A percentile compares a stretch with the other conserved stretches of the same genome.
Conservation (phyloP, 2,113 vertebrate genomes). For the Rhineura floridana region DNA sequence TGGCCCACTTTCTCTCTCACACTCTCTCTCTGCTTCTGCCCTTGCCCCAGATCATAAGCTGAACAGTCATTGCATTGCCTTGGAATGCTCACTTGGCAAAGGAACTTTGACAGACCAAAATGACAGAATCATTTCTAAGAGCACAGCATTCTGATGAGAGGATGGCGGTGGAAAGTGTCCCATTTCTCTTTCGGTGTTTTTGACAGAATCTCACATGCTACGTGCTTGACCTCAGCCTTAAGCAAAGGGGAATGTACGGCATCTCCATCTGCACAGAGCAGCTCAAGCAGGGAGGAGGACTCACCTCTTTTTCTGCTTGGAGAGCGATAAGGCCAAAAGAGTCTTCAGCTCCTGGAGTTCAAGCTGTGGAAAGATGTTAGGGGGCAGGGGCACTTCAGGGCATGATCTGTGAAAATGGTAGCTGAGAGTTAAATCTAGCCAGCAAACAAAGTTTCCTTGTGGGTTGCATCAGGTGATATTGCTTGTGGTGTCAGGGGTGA, state of each 20-base stretch:
- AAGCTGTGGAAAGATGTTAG: slow-evolving; percentile 48
- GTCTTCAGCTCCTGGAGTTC: slow-evolving; percentile 40
- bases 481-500: not conserved
- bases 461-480: not conserved
- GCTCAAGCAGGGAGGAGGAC: slow-evolving; percentile 35
- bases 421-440: slow-evolving; percentile 23
- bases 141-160: not conserved
- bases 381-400: not conserved
- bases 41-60: not conserved
- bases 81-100: slow-evolving; percentile 5
- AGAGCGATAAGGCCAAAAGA: slow-evolving; percentile 62
- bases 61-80: rapidly evolving
- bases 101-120: slow-evolving; percentile 22
- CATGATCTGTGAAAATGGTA: not conserved
- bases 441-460: not conserved
- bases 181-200: slow-evolving; percentile 58
- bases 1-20: no score
- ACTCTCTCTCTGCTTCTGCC: not conserved
- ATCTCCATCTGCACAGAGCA: slow-evolving; percentile 19
- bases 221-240: not conserved
- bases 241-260: slow-evolving; percentile 24
- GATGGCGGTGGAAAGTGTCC: not conserved
- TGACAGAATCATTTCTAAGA: slow-evolving; percentile 35
- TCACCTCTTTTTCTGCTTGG: slow-evolving; percentile 51
- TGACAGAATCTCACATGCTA: slow-evolving; percentile 43